A percentile compares a stretch with the other conserved stretches of the same genome.
Conservation (phyloP, 1,140 invertebrate species). For the Muscidifurax raptorellus region DNA sequence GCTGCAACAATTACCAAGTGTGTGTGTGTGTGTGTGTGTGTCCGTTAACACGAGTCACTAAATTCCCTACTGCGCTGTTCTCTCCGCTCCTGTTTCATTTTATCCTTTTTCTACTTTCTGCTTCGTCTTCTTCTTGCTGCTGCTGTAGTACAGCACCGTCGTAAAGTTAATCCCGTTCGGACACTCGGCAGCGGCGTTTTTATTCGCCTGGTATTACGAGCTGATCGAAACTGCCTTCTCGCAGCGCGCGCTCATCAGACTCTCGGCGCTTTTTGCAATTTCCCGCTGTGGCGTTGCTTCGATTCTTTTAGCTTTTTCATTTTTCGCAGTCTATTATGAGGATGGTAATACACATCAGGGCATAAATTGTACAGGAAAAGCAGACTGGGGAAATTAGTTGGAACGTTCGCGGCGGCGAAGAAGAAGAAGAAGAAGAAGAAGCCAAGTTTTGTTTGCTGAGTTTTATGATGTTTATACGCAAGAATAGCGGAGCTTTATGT, state of each 20-base stretch:
- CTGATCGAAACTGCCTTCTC: slow-evolving; percentile 30
- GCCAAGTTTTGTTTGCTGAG: too few relatives aligned
- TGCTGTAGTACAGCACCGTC: background rate
- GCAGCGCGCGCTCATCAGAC: slow-evolving; percentile 1
- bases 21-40: background rate
- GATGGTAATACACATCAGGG: background rate
- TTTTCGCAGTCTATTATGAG: background rate
- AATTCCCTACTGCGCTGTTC: background rate
- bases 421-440: too few relatives aligned
- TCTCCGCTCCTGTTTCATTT: background rate
- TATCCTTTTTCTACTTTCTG: slow-evolving; percentile 1
- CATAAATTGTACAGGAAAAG: background rate
- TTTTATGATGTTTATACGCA: too few relatives aligned
- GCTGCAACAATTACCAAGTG: background rate
- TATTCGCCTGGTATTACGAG: slow-evolving; percentile 33
- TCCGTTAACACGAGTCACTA: slow-evolving; percentile 11
- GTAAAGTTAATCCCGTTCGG: slow-evolving; percentile 44
- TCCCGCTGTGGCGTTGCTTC: background rate
- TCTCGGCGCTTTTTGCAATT: slow-evolving; percentile 24
- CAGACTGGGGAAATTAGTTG: background rate
- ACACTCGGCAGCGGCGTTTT: slow-evolving; percentile 33
- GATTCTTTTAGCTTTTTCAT: background rate
- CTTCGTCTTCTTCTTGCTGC: slow-evolving; percentile 18
- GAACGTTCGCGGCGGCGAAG: too few relatives aligned
- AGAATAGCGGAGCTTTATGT: too few relatives aligned